Conservation (phyloP, 2,113 vertebrate genomes). For the Elgaria multicarinata region DNA sequence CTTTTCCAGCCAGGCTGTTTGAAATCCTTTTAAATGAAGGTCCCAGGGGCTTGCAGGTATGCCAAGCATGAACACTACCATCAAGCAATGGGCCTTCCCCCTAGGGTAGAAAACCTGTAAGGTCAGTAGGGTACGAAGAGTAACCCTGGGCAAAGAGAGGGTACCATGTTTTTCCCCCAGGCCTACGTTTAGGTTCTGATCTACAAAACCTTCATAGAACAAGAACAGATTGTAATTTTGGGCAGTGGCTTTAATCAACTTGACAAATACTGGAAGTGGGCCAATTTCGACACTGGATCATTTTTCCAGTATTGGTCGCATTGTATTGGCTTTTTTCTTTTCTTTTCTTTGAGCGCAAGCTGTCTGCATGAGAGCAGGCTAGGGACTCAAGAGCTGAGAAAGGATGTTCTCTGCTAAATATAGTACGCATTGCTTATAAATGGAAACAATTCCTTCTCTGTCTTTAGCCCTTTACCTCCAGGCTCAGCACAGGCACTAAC, state of each 20-base stretch:
- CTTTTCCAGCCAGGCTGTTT: background rate
- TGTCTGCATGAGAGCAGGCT: background rate
- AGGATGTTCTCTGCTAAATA: background rate
- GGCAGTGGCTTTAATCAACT: conserved; percentile 11
- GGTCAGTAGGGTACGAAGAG: background rate
- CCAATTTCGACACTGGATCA: background rate
- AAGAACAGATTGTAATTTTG: background rate
- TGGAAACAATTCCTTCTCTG: background rate
- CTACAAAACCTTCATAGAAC: background rate
- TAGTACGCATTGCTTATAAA: background rate
- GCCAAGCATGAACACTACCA: background rate
- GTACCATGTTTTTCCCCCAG: no score
- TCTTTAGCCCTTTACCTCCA: background rate
- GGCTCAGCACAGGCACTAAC: rapidly evolving
- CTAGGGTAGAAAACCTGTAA: background rate
- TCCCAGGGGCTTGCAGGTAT: background rate
- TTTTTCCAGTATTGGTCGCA: background rate
- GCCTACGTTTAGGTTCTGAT: no score
- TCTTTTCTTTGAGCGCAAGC: conserved; percentile 8
- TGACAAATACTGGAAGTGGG: background rate
- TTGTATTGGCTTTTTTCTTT: background rate
- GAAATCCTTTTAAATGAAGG: background rate
- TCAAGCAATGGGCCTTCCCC: background rate
- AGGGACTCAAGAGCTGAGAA: background rate
- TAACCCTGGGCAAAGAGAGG: no score